Conservation (phyloP, 2,113 vertebrate genomes). For the Oreochromis aureus region DNA sequence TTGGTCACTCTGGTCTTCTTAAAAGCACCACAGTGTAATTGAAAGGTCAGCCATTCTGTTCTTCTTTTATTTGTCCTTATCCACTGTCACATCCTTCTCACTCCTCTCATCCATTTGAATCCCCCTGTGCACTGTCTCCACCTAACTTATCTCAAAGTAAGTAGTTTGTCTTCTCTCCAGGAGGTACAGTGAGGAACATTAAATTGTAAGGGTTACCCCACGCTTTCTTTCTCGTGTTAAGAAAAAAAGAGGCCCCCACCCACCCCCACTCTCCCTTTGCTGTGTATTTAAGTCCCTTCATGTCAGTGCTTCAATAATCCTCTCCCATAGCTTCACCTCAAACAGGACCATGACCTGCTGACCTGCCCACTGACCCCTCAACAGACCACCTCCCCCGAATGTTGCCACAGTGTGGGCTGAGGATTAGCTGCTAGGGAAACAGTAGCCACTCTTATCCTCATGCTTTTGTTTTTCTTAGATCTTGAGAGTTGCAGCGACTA, state of each 20-base stretch:
- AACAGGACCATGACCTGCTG: slow-evolving; percentile 36
- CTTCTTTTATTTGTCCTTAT: background rate
- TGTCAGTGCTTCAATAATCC: slow-evolving; percentile 18
- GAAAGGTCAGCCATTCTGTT: background rate
- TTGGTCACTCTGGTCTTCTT: slow-evolving; percentile 1
- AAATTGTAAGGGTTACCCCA: background rate
- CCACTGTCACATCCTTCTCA: background rate
- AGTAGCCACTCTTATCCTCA: slow-evolving; percentile 39
- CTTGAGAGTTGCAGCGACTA: background rate
- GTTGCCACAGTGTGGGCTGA: slow-evolving; percentile 9
- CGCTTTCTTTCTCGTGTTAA: background rate
- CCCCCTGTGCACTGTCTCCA: background rate
- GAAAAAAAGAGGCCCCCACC: background rate
- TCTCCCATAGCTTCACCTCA: slow-evolving; percentile 1
- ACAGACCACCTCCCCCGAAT: slow-evolving; percentile 53
- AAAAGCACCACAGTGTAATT: background rate
- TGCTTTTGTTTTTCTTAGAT: slow-evolving; percentile 37
- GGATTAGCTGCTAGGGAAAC: slow-evolving; percentile 74
- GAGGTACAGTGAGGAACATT: slow-evolving; percentile 14
- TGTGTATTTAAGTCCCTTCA: background rate
- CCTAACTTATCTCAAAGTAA: background rate
- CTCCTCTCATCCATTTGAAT: background rate
- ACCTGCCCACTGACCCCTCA: slow-evolving; percentile 41
- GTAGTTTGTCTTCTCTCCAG: slow-evolving; percentile 19
- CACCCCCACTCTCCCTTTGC: background rate